Evolutionary conservation across 2,888 invertebrate genomes (phyloP), one percentile per base, ranked within the genome.

Genomic region (Drepana falcataria): DNA sequence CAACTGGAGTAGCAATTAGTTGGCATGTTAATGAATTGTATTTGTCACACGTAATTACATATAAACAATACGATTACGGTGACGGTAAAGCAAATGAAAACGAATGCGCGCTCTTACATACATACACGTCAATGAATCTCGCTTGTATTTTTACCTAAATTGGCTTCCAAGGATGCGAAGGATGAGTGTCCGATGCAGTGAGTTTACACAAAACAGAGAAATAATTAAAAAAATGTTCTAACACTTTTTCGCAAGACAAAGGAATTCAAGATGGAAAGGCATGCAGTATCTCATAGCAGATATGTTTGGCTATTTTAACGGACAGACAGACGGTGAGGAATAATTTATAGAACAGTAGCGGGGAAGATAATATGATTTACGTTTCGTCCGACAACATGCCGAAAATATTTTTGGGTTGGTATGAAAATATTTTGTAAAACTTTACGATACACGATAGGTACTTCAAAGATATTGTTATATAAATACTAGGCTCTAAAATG

Each of bases 351-450:
- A 35, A 9, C 41, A 44, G 54, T 56, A 53, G 55, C 59, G 61
- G 62, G 61, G 58, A 71, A 69, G 63, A 66, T 63, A 65, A 54
- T 53, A 53, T 64, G 68, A 67, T 72, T 69, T 72, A 72, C 61
- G 56, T 35, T 41, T 48, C 35, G 47, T 37, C 56, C 53, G 61
- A 63, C 59, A 61, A 41, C 48, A 44, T 35, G 52, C 57, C 48
- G 53, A 60, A 60, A 58, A 62, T 64, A 61, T 59, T 60, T 53
- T 33, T 21, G 35, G 3, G 35, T 4, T 49, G 2, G 37, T 2
- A n/a, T n/a, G 51, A 34, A 34, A 7, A 41, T 6, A 35, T 48
- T 34, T 1, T 34, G 33, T 37, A 4, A 3, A 37, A n/a, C n/a
- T n/a, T n/a, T n/a, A n/a, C n/a, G n/a, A n/a, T n/a, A n/a, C n/a